Percentiles rank a stretch among this genome's conserved stretches.
Conservation (phyloP, 2,113 vertebrate genomes). For the Ptyas mucosa region DNA sequence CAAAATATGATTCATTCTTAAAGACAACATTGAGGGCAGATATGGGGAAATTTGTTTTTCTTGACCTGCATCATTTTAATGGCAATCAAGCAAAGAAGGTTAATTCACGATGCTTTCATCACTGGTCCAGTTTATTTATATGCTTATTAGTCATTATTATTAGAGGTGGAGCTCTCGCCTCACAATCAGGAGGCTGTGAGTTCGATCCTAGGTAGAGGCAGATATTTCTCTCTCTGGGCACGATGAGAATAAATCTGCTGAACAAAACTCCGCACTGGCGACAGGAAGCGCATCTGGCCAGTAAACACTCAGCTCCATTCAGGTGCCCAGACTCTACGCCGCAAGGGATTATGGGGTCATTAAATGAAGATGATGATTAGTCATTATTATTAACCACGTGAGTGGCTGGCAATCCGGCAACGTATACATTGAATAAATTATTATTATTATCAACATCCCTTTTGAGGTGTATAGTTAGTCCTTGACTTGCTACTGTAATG, state of each 20-base stretch:
- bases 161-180: background rate
- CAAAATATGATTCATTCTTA: background rate
- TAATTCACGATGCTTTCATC: background rate
- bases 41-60: background rate
- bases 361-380: background rate
- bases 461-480: no score
- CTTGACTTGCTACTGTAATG: no score
- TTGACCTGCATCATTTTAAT: background rate
- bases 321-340: no score
- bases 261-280: no score
- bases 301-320: no score
- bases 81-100: background rate
- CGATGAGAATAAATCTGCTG: no score
- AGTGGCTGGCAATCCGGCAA: background rate
- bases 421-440: background rate
- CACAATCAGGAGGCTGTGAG: no score
- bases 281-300: no score
- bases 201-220: no score
- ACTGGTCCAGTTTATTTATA: background rate
- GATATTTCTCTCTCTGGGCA: no score
- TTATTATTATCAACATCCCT: no score
- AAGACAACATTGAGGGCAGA: background rate
- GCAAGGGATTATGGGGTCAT: no score
- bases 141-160: background rate
- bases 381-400: background rate